Conservation (phyloP, 2,888 invertebrate genomes). For the Harpalus rufipes region DNA sequence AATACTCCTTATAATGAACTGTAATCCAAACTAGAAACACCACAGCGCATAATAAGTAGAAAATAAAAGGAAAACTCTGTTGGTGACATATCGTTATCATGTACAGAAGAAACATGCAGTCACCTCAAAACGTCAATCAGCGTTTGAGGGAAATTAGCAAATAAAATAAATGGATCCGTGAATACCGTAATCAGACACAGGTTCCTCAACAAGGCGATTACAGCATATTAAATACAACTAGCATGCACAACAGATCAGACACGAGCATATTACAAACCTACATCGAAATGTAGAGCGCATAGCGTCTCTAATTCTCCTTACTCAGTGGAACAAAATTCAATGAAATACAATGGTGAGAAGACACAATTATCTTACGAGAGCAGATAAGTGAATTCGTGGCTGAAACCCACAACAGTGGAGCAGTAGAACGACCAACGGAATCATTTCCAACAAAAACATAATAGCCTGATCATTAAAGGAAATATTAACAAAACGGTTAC, state of each 20-base stretch:
- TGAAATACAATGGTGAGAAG: conserved; percentile 53
- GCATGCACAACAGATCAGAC: background rate
- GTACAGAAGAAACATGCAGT: background rate
- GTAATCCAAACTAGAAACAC: background rate
- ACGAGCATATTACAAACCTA: conserved; percentile 54
- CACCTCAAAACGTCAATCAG: conserved; percentile 9
- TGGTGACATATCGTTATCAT: background rate
- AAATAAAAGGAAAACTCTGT: background rate
- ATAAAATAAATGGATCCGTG: background rate
- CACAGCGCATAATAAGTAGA: background rate
- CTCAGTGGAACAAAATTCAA: conserved; percentile 1
- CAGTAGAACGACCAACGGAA: conserved; percentile 4
- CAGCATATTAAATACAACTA: background rate
- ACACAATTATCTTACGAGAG: background rate
- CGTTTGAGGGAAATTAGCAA: background rate
- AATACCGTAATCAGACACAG: background rate
- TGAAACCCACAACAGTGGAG: background rate
- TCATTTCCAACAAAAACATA: background rate
- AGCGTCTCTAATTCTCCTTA: conserved; percentile 55
- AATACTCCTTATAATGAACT: too few species aligned
- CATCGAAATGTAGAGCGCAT: conserved; percentile 56
- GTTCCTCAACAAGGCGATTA: background rate
- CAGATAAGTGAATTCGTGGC: too few species aligned
- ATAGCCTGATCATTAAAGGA: background rate
- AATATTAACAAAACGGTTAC: conserved; percentile 6